phyloP scores from a whole-genome alignment of 2,888 invertebrate species.

The Epicampocera succincta region DNA sequence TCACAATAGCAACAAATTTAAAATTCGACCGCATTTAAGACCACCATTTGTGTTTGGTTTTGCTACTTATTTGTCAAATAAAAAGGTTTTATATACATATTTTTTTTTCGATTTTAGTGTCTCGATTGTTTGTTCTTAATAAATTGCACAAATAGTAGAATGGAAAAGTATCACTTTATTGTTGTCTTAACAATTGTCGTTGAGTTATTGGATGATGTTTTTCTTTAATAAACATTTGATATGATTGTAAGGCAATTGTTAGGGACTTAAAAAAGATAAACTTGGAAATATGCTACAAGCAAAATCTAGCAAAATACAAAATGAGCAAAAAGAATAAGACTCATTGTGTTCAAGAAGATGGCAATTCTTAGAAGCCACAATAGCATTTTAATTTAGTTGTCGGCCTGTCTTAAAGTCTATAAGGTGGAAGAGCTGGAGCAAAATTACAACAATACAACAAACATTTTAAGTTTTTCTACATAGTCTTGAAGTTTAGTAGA shows the following conservation, averaged over 20 bases:
- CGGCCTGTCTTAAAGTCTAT: too few relatives aligned
- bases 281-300: too few relatives aligned
- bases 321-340: neutral
- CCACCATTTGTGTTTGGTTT: constrained; percentile 2
- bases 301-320: neutral
- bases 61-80: constrained; percentile 3
- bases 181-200: constrained; percentile 30
- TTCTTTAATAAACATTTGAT: constrained; percentile 34
- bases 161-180: constrained; percentile 17
- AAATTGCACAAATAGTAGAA: constrained; percentile 17
- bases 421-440: too few relatives aligned
- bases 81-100: neutral
- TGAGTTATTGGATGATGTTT: constrained; percentile 6
- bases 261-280: neutral
- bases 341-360: too few relatives aligned
- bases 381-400: too few relatives aligned
- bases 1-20: neutral
- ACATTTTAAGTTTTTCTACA: too few relatives aligned
- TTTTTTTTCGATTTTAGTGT: constrained; percentile 4
- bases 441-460: too few relatives aligned
- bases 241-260: constrained; percentile 45
- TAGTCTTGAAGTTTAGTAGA: too few relatives aligned
- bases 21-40: neutral
- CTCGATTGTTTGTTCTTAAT: neutral
- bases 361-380: too few relatives aligned